Evolutionary conservation across 2,888 invertebrate species (phyloP).

Genomic region (Luperina nickerlii): DNA sequence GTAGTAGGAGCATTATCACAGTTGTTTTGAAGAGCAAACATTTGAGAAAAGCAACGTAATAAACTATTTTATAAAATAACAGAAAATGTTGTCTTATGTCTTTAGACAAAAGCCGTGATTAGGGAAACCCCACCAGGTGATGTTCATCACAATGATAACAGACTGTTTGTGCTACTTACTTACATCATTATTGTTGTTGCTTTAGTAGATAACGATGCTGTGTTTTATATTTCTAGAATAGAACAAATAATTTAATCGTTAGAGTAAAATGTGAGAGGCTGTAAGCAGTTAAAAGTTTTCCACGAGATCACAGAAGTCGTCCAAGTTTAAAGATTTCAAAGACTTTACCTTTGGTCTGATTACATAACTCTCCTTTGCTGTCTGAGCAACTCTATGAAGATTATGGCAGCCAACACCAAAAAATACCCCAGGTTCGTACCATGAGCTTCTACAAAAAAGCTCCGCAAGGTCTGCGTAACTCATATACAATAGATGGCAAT

Average conservation of each 20-base stretch:
- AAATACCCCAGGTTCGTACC: not conserved
- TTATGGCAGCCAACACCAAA: not conserved
- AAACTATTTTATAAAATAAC: conserved; percentile 18
- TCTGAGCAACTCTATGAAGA: not conserved
- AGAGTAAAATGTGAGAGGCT: not conserved
- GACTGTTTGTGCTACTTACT: conserved; percentile 28
- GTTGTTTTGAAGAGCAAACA: conserved; percentile 30
- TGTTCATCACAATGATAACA: conserved; percentile 43
- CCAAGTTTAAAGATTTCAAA: not conserved
- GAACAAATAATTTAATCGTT: conserved; percentile 24
- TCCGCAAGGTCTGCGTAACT: not conserved
- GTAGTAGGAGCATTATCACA: not conserved
- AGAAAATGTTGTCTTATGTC: conserved; percentile 13
- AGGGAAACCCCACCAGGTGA: conserved; percentile 65
- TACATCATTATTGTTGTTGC: conserved; percentile 24
- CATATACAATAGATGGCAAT: not conserved
- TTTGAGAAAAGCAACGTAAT: conserved; percentile 27
- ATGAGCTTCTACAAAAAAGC: not conserved
- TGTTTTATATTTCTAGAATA: conserved; percentile 43
- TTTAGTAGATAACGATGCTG: conserved; percentile 32
- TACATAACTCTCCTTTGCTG: not conserved
- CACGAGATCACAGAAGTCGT: not conserved
- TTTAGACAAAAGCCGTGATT: conserved; percentile 31
- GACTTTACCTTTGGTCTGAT: not conserved
- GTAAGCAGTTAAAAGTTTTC: conserved; percentile 16